Conservation (phyloP, 1,140 invertebrate genomes). For the Nixonia krombeini region DNA sequence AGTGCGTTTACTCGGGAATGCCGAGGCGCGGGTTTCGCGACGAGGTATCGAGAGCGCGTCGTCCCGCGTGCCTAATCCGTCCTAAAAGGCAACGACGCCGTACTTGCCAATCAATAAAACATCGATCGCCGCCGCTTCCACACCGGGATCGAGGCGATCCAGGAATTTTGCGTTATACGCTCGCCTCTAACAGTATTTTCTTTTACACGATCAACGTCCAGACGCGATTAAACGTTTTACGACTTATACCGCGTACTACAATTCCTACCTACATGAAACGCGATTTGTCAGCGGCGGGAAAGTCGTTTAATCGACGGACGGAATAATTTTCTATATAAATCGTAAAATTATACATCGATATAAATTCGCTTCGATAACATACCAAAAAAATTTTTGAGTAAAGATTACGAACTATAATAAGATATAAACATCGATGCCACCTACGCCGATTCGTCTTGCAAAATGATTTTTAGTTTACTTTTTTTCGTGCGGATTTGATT, state of each 20-base stretch:
- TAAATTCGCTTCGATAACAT: too few species aligned
- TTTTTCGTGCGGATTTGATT: too few species aligned
- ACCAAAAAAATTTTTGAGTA: too few species aligned
- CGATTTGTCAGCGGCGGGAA: constrained; percentile 28
- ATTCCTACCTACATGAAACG: constrained; percentile 24
- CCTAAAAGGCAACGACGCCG: constrained; percentile 39
- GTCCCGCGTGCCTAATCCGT: constrained; percentile 30
- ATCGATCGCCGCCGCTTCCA: constrained; percentile 39
- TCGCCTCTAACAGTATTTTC: constrained; percentile 41
- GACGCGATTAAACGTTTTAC: constrained; percentile 25
- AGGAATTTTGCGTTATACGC: constrained; percentile 37
- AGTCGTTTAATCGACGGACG: too few species aligned
- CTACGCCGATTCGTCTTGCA: too few species aligned
- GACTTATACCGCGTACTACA: constrained; percentile 22
- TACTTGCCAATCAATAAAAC: constrained; percentile 58
- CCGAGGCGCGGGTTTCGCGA: constrained; percentile 21
- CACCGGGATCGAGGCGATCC: constrained; percentile 31
- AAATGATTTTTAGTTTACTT: too few species aligned
- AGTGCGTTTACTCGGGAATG: constrained; percentile 32
- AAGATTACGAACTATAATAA: too few species aligned
- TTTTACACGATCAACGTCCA: constrained; percentile 25
- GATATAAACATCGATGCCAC: too few species aligned
- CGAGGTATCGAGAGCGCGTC: constrained; percentile 25
- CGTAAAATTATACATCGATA: too few species aligned
- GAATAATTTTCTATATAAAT: too few species aligned